Percentiles rank a stretch among this genome's conserved stretches.
Conservation (phyloP, 2,113 vertebrate species). For the Mirounga angustirostris region DNA sequence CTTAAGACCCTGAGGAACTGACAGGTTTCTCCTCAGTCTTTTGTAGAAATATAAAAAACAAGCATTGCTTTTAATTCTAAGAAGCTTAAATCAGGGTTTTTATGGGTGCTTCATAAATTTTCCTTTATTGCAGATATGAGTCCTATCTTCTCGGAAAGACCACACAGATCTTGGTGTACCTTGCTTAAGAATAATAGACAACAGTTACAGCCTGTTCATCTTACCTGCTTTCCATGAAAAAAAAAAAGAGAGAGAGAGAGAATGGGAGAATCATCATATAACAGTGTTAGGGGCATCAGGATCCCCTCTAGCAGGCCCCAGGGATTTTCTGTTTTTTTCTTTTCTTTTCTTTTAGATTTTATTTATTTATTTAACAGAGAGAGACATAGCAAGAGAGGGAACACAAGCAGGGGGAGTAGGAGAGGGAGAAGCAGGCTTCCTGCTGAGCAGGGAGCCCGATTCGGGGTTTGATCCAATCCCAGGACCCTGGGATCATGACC, state of each 20-base stretch:
- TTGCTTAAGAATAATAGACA: not conserved
- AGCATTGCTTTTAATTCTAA: not conserved
- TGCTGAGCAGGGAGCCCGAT: too few species aligned
- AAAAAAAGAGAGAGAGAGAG: not conserved
- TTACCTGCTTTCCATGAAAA: not conserved
- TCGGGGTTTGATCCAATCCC: too few species aligned
- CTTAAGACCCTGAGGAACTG: not conserved
- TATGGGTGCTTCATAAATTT: not conserved
- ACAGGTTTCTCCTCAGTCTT: not conserved
- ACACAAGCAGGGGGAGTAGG: too few species aligned
- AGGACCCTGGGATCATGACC: too few species aligned
- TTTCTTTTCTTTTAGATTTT: too few species aligned
- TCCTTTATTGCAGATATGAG: not conserved
- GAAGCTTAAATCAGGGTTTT: not conserved
- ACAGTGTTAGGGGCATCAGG: not conserved
- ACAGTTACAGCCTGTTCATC: not conserved
- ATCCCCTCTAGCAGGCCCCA: not conserved
- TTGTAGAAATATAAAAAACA: slow-evolving; percentile 40
- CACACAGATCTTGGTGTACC: not conserved
- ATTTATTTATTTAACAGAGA: too few species aligned
- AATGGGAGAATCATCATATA: not conserved
- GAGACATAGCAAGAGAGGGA: too few species aligned
- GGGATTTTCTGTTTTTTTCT: not conserved
- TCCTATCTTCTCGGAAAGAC: not conserved
- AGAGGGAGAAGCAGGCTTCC: too few species aligned